These are phyloP conservation scores for Lordiphosa fenestrarum DNA, from an alignment of 2,888 invertebrate genomes.

Conservation along the genomic window DNA sequence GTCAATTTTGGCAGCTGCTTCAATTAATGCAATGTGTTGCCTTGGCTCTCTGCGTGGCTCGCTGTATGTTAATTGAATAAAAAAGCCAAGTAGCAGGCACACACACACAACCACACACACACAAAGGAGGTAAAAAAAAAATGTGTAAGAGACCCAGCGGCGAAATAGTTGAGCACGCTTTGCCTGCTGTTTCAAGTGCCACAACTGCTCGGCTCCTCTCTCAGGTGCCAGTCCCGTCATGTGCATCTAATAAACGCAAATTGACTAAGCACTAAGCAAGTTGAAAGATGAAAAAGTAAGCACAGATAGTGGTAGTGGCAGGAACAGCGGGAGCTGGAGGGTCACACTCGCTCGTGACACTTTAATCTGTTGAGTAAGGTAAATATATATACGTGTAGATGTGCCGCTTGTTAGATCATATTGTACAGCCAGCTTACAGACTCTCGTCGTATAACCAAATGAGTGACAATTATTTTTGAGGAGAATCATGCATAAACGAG, in stretches of 20 bases:
- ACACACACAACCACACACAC: no score
- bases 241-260: conserved; percentile 23
- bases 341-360: conserved; percentile 62
- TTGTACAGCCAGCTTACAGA: no score
- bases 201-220: no score
- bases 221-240: conserved; percentile 1
- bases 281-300: conserved; percentile 6
- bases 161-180: no score
- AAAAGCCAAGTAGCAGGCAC: no score
- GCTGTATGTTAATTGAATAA: no score
- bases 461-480: conserved; percentile 26
- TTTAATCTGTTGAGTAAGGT: conserved; percentile 64
- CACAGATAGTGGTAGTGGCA: not conserved
- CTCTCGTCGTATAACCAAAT: conserved; percentile 11
- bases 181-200: no score
- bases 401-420: conserved; percentile 10
- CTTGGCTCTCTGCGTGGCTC: no score
- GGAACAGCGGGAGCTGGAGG: no score
- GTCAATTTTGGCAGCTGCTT: conserved; percentile 14
- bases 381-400: conserved; percentile 47
- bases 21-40: no score
- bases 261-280: conserved; percentile 5
- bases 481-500: conserved; percentile 1
- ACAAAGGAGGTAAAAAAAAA: no score
- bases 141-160: no score